These are phyloP conservation scores for Brachionus manjavacas DNA, from an alignment of 1,140 invertebrate species.

Conservation along the genomic window DNA sequence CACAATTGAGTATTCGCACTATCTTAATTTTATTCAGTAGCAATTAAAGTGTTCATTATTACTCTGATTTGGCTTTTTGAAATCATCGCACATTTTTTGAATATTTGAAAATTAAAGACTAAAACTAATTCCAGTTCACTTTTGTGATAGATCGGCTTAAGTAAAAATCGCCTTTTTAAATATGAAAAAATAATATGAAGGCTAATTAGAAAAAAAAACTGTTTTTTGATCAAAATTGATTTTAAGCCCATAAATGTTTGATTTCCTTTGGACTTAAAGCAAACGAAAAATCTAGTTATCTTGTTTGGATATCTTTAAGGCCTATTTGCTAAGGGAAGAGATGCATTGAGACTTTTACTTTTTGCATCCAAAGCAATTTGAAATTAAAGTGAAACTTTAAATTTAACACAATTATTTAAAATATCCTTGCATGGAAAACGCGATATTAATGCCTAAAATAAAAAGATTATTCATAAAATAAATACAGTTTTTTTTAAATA, in stretches of 20 bases:
- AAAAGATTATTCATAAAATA: background rate
- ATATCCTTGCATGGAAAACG: background rate
- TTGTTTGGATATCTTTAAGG: background rate
- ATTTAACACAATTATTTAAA: background rate
- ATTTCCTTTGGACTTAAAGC: background rate
- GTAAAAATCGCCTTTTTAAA: too few species aligned
- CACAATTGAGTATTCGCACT: too few species aligned
- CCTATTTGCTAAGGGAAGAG: background rate
- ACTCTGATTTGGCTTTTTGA: too few species aligned
- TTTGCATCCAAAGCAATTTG: background rate
- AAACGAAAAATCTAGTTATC: background rate
- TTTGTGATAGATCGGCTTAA: too few species aligned
- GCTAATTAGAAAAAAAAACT: too few species aligned
- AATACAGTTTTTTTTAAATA: background rate
- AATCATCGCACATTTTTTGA: too few species aligned
- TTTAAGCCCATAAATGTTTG: background rate
- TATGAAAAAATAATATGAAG: too few species aligned
- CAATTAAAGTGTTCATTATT: too few species aligned
- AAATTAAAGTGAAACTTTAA: background rate
- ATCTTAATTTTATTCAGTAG: too few species aligned
- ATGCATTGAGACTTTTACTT: background rate
- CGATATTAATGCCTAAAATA: background rate
- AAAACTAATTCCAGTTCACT: too few species aligned
- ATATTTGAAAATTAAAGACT: too few species aligned
- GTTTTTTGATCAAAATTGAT: too few species aligned